A percentile compares a stretch with the other conserved stretches of the same genome.
phyloP scores from a whole-genome alignment of 2,888 invertebrate species.

The Bembecia ichneumoniformis region DNA sequence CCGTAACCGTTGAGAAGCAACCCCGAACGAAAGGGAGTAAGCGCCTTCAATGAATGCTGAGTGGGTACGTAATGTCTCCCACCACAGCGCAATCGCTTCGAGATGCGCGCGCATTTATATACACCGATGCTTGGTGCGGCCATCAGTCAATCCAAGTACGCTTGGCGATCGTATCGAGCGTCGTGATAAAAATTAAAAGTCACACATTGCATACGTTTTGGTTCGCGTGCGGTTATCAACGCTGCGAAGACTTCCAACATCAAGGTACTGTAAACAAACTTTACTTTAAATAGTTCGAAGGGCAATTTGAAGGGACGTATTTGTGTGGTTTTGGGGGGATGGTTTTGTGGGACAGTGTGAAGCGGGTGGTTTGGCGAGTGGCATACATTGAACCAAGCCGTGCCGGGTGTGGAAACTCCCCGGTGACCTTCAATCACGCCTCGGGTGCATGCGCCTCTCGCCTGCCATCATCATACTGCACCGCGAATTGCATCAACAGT shows the following conservation, averaged over 20 bases:
- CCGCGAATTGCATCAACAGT: conserved; percentile 30
- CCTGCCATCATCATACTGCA: conserved; percentile 16
- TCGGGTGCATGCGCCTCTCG: conserved; percentile 27
- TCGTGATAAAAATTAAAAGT: neutral
- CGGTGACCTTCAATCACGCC: conserved; percentile 30
- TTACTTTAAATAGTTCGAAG: neutral
- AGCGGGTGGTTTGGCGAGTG: conserved; percentile 14
- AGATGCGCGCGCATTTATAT: conserved; percentile 67
- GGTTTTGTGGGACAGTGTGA: neutral
- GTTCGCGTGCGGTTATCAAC: conserved; percentile 21
- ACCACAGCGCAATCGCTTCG: conserved; percentile 52
- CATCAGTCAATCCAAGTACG: conserved; percentile 55
- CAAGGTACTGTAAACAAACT: conserved; percentile 28
- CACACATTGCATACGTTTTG: conserved; percentile 21
- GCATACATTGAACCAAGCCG: conserved; percentile 1
- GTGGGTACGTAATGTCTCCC: conserved; percentile 34
- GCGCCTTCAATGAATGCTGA: conserved; percentile 22
- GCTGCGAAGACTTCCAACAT: conserved; percentile 12
- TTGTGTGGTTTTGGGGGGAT: too few species aligned
- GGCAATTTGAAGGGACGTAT: too few species aligned
- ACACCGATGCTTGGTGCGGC: conserved; percentile 38
- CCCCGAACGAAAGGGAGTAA: neutral
- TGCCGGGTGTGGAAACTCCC: conserved; percentile 39
- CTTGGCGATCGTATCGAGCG: conserved; percentile 33
- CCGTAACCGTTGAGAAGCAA: neutral